These are phyloP conservation scores for Montipora cactus DNA, from an alignment of 64 coral and sea anemone species.

Conservation along the genomic window DNA sequence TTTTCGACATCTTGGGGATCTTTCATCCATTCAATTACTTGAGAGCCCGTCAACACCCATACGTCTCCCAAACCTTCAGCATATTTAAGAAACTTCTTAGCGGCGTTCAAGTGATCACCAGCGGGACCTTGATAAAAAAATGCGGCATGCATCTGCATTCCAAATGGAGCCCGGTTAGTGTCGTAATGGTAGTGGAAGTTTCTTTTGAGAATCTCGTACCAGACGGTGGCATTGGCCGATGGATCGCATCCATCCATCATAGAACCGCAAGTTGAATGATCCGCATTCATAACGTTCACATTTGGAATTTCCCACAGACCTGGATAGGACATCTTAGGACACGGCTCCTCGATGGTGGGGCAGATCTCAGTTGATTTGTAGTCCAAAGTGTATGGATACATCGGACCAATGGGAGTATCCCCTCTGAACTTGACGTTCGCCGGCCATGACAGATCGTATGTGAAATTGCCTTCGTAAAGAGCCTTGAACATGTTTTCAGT, in stretches of 20 bases:
- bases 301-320: constrained; percentile 88
- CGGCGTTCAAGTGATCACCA: constrained; percentile 69
- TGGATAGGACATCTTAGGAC: constrained; percentile 82
- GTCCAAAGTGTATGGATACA: constrained; percentile 88
- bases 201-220: constrained; percentile 61
- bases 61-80: constrained; percentile 68
- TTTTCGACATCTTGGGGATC: constrained; percentile 61
- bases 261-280: constrained; percentile 67
- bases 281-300: constrained; percentile 77
- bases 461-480: constrained; percentile 66
- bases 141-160: constrained; percentile 76
- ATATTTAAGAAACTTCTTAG: constrained; percentile 69
- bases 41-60: constrained; percentile 80
- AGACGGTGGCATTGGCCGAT: constrained; percentile 17
- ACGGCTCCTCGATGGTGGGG: constrained; percentile 29
- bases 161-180: constrained; percentile 76
- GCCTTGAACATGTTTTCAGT: constrained; percentile 76
- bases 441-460: constrained; percentile 87
- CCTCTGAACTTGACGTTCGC: constrained; percentile 46
- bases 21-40: constrained; percentile 84
- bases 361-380: constrained; percentile 74
- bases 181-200: constrained; percentile 70
- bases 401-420: constrained; percentile 44
- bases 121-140: constrained; percentile 35
- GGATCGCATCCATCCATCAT: constrained; percentile 88